phyloP scores from a whole-genome alignment of 2,888 invertebrate species.

The Athalia circularis region DNA sequence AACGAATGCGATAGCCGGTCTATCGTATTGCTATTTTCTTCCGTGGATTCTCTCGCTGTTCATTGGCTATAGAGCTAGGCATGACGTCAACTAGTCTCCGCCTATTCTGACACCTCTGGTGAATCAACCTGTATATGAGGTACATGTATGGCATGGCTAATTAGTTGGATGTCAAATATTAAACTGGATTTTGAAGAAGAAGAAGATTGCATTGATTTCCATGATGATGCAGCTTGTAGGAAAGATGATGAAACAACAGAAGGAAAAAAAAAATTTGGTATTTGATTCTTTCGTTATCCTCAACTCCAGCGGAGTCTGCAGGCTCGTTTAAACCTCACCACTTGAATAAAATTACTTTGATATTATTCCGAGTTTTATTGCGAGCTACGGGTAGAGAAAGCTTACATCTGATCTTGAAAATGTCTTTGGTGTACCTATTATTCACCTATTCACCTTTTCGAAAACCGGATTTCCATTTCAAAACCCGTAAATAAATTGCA shows the following conservation, averaged over 20 bases:
- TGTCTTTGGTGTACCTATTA: conserved; percentile 1
- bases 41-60: too few relatives aligned
- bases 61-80: too few relatives aligned
- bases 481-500: too few relatives aligned
- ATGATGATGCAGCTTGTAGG: neutral
- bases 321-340: too few relatives aligned
- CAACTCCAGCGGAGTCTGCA: conserved; percentile 5
- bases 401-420: conserved; percentile 23
- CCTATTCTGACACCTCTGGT: too few relatives aligned
- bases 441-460: neutral
- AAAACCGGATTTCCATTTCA: neutral
- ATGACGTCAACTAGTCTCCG: too few relatives aligned
- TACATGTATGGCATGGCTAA: neutral
- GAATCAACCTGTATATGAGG: too few relatives aligned
- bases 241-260: neutral
- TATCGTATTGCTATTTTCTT: too few relatives aligned
- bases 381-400: conserved; percentile 21
- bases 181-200: neutral
- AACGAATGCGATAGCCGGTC: too few relatives aligned
- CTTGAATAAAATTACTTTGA: conserved; percentile 32
- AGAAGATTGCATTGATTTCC: conserved; percentile 8
- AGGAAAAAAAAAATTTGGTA: neutral
- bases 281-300: conserved; percentile 14
- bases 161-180: neutral
- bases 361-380: conserved; percentile 17